A percentile compares a stretch with the other conserved stretches of the same genome.
These are phyloP conservation scores for Nannospalax galili DNA, from an alignment of 2,113 vertebrate genomes.

Conservation along the genomic window DNA sequence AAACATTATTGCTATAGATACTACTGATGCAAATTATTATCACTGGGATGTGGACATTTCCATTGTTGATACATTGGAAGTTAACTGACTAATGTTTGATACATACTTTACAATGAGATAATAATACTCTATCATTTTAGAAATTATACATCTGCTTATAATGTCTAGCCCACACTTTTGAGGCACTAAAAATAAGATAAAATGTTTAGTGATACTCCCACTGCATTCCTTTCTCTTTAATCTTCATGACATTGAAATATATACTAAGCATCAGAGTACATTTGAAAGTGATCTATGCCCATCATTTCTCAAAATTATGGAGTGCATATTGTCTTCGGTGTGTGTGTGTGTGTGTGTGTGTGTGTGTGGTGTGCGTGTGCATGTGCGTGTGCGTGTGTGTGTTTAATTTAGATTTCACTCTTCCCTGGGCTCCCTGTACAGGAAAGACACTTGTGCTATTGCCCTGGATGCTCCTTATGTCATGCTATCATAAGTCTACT, in stretches of 20 bases:
- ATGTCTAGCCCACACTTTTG: background rate
- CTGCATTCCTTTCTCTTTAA: background rate
- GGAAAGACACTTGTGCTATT: background rate
- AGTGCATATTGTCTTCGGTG: background rate
- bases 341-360: background rate
- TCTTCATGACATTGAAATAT: background rate
- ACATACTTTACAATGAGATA: background rate
- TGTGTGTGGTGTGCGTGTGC: background rate
- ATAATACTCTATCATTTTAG: background rate
- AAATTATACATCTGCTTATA: slow-evolving; percentile 7
- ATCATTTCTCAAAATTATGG: background rate
- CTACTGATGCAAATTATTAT: background rate
- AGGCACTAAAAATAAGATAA: background rate
- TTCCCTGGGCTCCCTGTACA: background rate
- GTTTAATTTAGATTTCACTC: background rate
- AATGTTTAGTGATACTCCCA: background rate
- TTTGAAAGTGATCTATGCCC: background rate
- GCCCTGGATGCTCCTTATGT: background rate
- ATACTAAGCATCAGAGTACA: background rate
- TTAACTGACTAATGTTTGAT: background rate
- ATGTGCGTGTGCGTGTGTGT: too few relatives aligned
- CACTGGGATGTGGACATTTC: background rate
- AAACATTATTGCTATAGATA: background rate
- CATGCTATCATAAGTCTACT: background rate
- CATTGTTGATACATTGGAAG: background rate